phyloP scores from a whole-genome alignment of 2,888 invertebrate species.

The Lampropteryx suffumata region DNA sequence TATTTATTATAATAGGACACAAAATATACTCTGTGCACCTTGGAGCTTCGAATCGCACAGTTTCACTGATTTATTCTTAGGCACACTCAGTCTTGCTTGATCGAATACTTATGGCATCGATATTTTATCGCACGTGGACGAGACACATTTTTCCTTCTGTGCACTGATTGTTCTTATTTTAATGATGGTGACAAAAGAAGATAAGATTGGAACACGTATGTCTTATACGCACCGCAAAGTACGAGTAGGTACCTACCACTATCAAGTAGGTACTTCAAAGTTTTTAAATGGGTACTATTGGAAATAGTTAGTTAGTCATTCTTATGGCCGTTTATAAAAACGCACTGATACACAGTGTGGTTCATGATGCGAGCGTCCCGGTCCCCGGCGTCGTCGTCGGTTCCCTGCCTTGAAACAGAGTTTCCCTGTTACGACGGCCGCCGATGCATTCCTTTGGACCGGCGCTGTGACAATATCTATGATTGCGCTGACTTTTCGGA shows the following conservation, averaged over 20 bases:
- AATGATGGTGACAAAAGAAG: neutral
- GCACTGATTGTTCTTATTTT: neutral
- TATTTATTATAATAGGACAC: conserved; percentile 8
- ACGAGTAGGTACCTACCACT: no score
- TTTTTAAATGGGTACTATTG: no score
- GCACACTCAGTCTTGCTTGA: conserved; percentile 9
- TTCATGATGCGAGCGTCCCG: conserved; percentile 61
- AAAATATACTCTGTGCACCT: conserved; percentile 12
- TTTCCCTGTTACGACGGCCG: conserved; percentile 89
- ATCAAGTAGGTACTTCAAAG: no score
- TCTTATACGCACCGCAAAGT: no score
- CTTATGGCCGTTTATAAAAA: neutral
- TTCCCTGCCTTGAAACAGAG: conserved; percentile 84
- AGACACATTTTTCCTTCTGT: neutral
- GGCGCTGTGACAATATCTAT: conserved; percentile 94
- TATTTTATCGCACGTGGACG: neutral
- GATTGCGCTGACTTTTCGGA: conserved; percentile 96
- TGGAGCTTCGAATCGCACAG: conserved; percentile 12
- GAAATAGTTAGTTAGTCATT: no score
- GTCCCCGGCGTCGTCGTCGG: conserved; percentile 55
- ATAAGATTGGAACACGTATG: no score
- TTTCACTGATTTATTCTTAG: conserved; percentile 4
- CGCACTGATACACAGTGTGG: conserved; percentile 55
- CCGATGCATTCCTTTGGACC: conserved; percentile 88
- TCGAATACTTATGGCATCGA: neutral